These are phyloP conservation scores for Gryllus bimaculatus DNA, from an alignment of 1,140 invertebrate species.

Conservation along the genomic window DNA sequence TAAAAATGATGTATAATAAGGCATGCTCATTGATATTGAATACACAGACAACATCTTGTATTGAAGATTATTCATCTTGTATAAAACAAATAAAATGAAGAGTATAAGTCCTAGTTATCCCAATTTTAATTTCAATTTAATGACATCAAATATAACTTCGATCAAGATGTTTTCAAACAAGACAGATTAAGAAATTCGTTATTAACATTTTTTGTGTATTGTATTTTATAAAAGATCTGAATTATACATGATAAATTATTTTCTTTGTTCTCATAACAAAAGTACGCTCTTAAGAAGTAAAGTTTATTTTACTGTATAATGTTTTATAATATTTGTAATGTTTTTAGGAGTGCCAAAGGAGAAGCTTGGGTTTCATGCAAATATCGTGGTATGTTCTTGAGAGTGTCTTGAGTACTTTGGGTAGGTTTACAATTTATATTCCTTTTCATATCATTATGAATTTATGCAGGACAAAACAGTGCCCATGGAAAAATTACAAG, in stretches of 20 bases:
- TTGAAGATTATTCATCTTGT: background rate
- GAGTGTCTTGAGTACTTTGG: background rate
- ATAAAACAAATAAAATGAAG: background rate
- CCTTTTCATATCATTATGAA: background rate
- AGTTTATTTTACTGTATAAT: background rate
- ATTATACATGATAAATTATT: background rate
- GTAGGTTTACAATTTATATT: background rate
- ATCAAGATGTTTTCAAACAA: background rate
- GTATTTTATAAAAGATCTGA: background rate
- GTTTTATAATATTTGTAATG: conserved; percentile 14
- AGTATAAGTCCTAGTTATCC: background rate
- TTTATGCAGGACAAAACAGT: conserved; percentile 31
- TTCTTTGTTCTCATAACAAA: background rate
- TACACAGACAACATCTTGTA: background rate
- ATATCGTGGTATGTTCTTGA: conserved; percentile 22
- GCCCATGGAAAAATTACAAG: conserved; percentile 35
- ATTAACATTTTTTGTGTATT: background rate
- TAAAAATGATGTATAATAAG: too few relatives aligned
- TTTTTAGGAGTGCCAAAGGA: conserved; percentile 13
- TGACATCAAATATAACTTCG: background rate
- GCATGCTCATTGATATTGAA: too few relatives aligned
- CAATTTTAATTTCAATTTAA: background rate
- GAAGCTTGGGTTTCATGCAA: conserved; percentile 40
- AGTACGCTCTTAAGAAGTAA: background rate
- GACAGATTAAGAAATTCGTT: background rate